phyloP scores from a whole-genome alignment of 2,113 vertebrate species.

The Micronycteris hirsuta region DNA sequence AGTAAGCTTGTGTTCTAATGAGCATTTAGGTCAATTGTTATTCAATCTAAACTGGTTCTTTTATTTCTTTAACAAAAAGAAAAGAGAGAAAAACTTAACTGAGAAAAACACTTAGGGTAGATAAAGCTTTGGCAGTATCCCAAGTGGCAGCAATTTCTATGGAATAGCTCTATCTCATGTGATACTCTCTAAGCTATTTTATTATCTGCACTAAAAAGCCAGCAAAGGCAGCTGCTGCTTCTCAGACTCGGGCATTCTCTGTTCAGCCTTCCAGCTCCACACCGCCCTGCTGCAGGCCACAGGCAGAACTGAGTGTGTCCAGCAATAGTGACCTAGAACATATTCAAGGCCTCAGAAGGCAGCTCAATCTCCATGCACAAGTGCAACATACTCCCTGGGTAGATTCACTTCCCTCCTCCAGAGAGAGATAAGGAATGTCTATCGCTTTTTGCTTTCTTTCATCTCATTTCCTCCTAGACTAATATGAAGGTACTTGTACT shows the following conservation, averaged over 20 bases:
- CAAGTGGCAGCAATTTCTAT: slow-evolving; percentile 57
- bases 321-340: neutral
- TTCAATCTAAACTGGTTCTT: neutral
- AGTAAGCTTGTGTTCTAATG: slow-evolving; percentile 33
- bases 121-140: slow-evolving; percentile 46
- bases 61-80: slow-evolving; percentile 29
- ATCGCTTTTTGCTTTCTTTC: neutral
- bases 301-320: neutral
- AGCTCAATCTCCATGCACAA: neutral
- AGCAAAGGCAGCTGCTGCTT: slow-evolving; percentile 62
- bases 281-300: neutral
- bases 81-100: slow-evolving; percentile 14
- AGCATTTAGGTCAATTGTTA: slow-evolving; percentile 51
- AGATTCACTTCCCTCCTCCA: neutral
- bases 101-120: slow-evolving; percentile 18
- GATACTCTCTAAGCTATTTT: slow-evolving; percentile 66
- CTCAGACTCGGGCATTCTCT: neutral
- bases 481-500: neutral
- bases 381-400: neutral
- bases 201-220: slow-evolving; percentile 63
- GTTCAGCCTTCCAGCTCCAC: neutral
- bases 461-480: neutral
- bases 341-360: neutral
- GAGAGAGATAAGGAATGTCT: neutral
- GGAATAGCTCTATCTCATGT: slow-evolving; percentile 55